These are phyloP conservation scores for Equus quagga DNA, from an alignment of 2,113 vertebrate species.

Conservation along the genomic window DNA sequence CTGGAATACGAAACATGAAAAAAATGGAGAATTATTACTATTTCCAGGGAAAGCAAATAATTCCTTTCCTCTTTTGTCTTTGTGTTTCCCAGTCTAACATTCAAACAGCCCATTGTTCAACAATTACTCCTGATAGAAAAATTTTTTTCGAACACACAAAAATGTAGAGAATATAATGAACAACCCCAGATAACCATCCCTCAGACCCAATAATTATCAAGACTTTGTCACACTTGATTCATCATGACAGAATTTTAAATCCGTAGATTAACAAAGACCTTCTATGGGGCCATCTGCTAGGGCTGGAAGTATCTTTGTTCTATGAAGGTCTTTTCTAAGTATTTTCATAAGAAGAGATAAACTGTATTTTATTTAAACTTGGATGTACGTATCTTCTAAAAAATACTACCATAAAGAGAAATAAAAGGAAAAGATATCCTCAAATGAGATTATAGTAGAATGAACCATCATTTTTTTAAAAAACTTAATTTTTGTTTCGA, in stretches of 20 bases:
- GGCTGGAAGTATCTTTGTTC: slow-evolving; percentile 17
- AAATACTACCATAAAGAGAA: slow-evolving; percentile 33
- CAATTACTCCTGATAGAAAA: slow-evolving; percentile 18
- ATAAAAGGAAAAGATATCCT: slow-evolving; percentile 25
- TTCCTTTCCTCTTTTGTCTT: neutral
- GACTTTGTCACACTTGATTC: neutral
- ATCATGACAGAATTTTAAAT: slow-evolving; percentile 9
- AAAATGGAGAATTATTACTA: slow-evolving; percentile 46
- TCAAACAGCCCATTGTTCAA: neutral
- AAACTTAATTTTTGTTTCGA: neutral
- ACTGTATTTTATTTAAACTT: slow-evolving; percentile 38
- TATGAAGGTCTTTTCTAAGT: neutral
- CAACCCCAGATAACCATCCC: neutral
- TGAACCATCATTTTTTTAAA: neutral
- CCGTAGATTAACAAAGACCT: slow-evolving; percentile 37
- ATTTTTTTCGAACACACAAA: slow-evolving; percentile 30
- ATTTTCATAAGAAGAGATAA: slow-evolving; percentile 43
- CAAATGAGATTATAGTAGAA: neutral
- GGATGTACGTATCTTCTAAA: neutral
- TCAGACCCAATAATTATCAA: neutral
- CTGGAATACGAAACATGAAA: neutral
- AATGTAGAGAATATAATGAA: slow-evolving; percentile 23
- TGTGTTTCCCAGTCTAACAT: neutral
- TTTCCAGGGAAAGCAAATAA: slow-evolving; percentile 26
- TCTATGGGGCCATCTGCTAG: neutral